These are phyloP conservation scores for Callipepla squamata DNA, from an alignment of 2,113 vertebrate species.

Conservation along the genomic window DNA sequence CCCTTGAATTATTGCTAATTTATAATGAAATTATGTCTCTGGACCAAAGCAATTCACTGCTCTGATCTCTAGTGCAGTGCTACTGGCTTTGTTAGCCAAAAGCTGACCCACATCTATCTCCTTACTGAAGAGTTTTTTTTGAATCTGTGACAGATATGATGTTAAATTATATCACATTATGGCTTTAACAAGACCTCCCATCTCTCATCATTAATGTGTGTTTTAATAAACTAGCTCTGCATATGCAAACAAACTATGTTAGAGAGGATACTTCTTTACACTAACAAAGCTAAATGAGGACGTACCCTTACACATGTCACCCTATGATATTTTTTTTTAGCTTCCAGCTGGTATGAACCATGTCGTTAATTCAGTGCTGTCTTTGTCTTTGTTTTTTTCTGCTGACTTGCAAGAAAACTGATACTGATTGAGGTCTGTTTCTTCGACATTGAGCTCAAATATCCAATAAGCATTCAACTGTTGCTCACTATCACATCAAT, in stretches of 20 bases:
- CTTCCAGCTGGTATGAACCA: not conserved
- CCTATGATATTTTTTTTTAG: not conserved
- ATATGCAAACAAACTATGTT: not conserved
- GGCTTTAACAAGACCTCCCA: not conserved
- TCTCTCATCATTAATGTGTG: not conserved
- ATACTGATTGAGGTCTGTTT: not conserved
- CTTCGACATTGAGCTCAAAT: not conserved
- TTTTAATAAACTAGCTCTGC: not conserved
- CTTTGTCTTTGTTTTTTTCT: not conserved
- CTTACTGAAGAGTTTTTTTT: not conserved
- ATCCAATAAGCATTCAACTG: not conserved
- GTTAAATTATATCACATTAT: not conserved
- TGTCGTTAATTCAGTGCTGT: not conserved
- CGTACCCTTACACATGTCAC: not conserved
- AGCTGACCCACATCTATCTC: not conserved
- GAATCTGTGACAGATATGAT: not conserved
- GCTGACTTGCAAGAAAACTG: not conserved
- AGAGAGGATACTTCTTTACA: not conserved
- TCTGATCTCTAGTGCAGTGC: rapidly evolving
- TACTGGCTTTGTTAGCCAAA: not conserved
- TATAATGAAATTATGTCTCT: not conserved
- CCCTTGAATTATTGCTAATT: not conserved
- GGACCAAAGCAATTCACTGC: not conserved
- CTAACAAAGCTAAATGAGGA: not conserved
- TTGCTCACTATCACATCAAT: not conserved